Evolutionary conservation across 2,888 invertebrate species (phyloP), one percentile per base, ranked within the genome.

Genomic region (Bhutanitis thaidina): DNA sequence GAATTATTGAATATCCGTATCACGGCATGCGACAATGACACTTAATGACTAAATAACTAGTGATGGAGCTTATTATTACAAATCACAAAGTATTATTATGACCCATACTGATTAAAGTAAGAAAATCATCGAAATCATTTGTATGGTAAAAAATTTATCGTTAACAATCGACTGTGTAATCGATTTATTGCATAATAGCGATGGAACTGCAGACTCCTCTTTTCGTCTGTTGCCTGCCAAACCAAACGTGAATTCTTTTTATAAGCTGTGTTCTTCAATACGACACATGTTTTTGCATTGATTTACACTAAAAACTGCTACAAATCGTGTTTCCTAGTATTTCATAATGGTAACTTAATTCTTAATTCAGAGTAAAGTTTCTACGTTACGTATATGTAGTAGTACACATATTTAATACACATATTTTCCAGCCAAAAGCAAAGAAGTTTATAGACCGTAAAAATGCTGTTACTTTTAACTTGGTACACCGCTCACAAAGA

Each of bases 401-500:
- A n/a, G 3, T 16, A 25, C 4, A 7, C 7, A 37, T 8, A 27
- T 13, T 39, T 25, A 39, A 14, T 20, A 32, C 1, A n/a, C 14
- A 20, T 5, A 27, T 35, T 45, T 83, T 84, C 49, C 74, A 93
- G 93, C 92, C 93, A 36, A 93, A 92, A 69, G 92, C 93, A 53
- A 93, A 92, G 70, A 95, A 93, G 79, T 98, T 98, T 71, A 97
- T 98, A 65, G 96, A 98, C 74, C 95, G 95, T 64, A 97, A 97
- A 75, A 95, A 94, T 71, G 93, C 97, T 0, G 95, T 97, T 15
- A 97, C 96, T 0, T 99, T 98, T 75, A 95, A 95, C 71, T 82
- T 99, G 58, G 97, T 98, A 1, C 97, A 98, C 73, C 92, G 98
- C 72, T 97, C 97, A 69, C 98, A 98, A 80, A 93, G 93, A 68